Conservation (phyloP, 2,888 invertebrate species). For the Acleris literana region DNA sequence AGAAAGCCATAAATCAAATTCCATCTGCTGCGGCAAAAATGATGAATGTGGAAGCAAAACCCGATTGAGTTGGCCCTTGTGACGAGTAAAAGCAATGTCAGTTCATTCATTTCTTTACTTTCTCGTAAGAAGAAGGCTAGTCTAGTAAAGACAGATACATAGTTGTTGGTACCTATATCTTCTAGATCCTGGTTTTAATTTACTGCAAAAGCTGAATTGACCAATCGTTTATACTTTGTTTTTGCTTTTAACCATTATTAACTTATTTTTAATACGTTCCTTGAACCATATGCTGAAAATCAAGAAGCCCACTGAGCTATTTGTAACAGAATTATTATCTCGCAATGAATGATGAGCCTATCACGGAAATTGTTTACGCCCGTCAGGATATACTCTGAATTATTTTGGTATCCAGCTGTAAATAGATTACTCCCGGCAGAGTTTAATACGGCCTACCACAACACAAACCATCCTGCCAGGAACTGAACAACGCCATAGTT, state of each 20-base stretch:
- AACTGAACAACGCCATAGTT: too few species aligned
- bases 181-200: too few species aligned
- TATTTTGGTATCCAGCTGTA: slow-evolving; percentile 28
- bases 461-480: not conserved
- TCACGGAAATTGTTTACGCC: slow-evolving; percentile 21
- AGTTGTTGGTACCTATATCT: too few species aligned
- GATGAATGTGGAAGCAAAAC: slow-evolving; percentile 12
- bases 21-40: slow-evolving; percentile 1
- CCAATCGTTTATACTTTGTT: too few species aligned
- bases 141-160: too few species aligned
- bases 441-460: slow-evolving; percentile 22
- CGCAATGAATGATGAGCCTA: slow-evolving; percentile 5
- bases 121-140: too few species aligned
- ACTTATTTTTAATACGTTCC: not conserved
- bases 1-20: slow-evolving; percentile 7
- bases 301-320: too few species aligned
- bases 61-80: not conserved
- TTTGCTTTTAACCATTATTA: too few species aligned
- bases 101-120: too few species aligned
- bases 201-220: too few species aligned
- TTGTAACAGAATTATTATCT: not conserved
- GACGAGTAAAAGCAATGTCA: not conserved
- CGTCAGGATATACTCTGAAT: slow-evolving; percentile 18
- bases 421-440: slow-evolving; percentile 26
- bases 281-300: not conserved